Base-by-base conservation (phyloP, 2,113 vertebrate species). In the Poicephalus gulielmi region DNA sequence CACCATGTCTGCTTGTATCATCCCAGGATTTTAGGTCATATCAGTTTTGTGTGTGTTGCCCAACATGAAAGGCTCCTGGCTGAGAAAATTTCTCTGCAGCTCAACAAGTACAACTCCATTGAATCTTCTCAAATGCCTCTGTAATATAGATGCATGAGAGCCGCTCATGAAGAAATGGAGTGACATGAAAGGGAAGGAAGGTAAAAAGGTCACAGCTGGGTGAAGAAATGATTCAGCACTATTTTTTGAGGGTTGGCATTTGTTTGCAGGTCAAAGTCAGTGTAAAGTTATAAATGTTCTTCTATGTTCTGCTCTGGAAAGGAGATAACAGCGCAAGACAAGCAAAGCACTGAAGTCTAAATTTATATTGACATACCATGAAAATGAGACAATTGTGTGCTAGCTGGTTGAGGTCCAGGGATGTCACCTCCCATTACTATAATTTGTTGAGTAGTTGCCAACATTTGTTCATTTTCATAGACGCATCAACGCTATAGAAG, bases 331-430 rank as follows among this genome's bases (percentile, higher is more conserved):
- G 57, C 0, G 11, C 87, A 44, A 17, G 76, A 84, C 67, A 88
- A 90, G 91, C 88, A 79, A 60, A 93, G 84, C 4, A 1, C 75
- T 74, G 8, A 91, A 92, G 66, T 77, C 84, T 86, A 95, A 95
- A 95, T 97, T 95, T 91, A 95, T 94, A 83, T 63, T 90, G 90
- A 94, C 92, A 83, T 52, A 17, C 86, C 73, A 90, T 85, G 91
- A 95, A 96, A 97, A 97, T 80, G 93, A 96, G 95, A 95, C 84
- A 85, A 67, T 92, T 86, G 84, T 92, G 17, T 24, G n/a, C 74
- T 94, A 81, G 63, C 77, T 95, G 85, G 94, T 88, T 76, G 52
- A 83, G 53, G 74, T 92, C 89, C 85, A 92, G 85, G 73, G 84
- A 75, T 74, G 88, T 91, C 94, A 71, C 70, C 47, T 60, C 90